Evolutionary conservation across 2,113 vertebrate species (phyloP).

Genomic region (Neoarius graeffei): DNA sequence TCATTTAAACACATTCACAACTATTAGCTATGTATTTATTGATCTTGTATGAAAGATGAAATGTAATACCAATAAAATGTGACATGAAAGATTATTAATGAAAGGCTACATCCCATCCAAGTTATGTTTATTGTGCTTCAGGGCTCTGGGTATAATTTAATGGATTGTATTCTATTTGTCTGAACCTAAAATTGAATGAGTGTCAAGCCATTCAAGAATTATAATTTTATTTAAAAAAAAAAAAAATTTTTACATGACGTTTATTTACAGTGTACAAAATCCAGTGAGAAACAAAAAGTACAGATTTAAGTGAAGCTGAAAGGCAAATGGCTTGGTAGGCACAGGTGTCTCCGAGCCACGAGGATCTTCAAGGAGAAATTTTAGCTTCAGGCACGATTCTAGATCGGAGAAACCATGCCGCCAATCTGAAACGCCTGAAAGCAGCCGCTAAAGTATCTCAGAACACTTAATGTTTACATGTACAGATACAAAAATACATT

Average conservation of each 20-base stretch:
- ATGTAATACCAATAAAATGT: constrained; percentile 58
- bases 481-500: constrained; percentile 61
- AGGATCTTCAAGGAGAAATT: constrained; percentile 35
- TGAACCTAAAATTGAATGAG: neutral
- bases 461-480: constrained; percentile 32
- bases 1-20: constrained; percentile 78
- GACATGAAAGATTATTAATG: constrained; percentile 45
- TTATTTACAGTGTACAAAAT: constrained; percentile 71
- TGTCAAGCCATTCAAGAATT: constrained; percentile 35
- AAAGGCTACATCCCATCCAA: neutral
- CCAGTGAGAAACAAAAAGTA: constrained; percentile 45
- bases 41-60: constrained; percentile 74
- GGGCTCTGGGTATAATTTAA: neutral
- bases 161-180: neutral
- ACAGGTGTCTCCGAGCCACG: constrained; percentile 3
- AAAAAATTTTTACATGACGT: constrained; percentile 61
- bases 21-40: constrained; percentile 79
- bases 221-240: constrained; percentile 48
- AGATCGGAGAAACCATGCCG: neutral
- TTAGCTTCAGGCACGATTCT: constrained; percentile 37
- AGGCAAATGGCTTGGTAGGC: constrained; percentile 26
- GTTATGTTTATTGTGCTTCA: neutral
- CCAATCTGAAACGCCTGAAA: constrained; percentile 37
- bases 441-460: constrained; percentile 17
- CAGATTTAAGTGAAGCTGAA: constrained; percentile 38